phyloP scores from a whole-genome alignment of 2,113 vertebrate genomes.

The Hiodon tergisus region DNA sequence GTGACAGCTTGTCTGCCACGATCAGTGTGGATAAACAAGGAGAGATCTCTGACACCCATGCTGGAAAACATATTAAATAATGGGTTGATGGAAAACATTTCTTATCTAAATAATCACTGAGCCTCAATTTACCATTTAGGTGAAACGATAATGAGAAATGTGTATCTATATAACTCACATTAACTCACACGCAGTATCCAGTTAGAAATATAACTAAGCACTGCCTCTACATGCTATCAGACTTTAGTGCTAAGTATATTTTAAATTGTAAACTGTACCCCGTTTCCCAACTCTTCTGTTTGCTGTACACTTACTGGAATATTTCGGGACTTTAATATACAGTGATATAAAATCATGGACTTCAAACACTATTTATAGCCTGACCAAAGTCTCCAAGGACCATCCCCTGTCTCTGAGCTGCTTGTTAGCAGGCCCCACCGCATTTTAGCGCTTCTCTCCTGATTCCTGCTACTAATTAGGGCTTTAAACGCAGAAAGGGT shows the following conservation, averaged over 20 bases:
- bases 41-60: not conserved
- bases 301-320: not conserved
- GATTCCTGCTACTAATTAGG: slow-evolving; percentile 11
- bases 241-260: not conserved
- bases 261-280: not conserved
- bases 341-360: not conserved
- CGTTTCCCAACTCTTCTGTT: not conserved
- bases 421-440: not conserved
- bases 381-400: not conserved
- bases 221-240: too few relatives aligned
- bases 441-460: not conserved
- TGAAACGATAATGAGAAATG: too few relatives aligned
- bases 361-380: not conserved
- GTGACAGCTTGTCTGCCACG: not conserved
- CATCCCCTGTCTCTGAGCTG: not conserved
- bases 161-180: too few relatives aligned
- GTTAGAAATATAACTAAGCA: too few relatives aligned
- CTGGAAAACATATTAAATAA: too few relatives aligned
- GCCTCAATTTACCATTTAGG: too few relatives aligned
- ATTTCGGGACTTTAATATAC: not conserved
- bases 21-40: not conserved
- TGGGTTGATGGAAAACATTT: too few relatives aligned
- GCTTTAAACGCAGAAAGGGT: not conserved
- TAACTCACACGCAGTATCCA: too few relatives aligned
- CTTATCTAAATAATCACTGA: too few relatives aligned